Conservation (phyloP, 2,113 vertebrate species). For the Alectura lathami region DNA sequence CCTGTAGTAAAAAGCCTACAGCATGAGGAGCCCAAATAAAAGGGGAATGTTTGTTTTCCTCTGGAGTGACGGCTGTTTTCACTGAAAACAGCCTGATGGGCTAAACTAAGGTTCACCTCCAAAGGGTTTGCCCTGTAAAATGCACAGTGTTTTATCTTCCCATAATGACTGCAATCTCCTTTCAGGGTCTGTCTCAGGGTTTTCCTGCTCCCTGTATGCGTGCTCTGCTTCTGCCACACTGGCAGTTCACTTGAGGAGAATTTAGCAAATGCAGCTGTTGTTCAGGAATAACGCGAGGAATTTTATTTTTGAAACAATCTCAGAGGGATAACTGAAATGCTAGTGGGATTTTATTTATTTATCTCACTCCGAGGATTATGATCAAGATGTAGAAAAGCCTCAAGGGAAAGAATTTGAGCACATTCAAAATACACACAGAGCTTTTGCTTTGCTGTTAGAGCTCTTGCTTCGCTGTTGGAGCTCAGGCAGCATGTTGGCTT, state of each 20-base stretch:
- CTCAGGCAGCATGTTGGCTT: not conserved
- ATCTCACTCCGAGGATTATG: not conserved
- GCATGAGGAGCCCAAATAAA: not conserved
- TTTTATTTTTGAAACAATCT: not conserved
- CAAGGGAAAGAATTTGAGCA: not conserved
- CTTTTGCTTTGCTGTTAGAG: not conserved
- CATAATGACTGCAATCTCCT: not conserved
- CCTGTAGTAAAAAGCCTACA: not conserved
- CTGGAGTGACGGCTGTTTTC: not conserved
- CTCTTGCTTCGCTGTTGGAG: not conserved
- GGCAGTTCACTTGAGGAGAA: not conserved
- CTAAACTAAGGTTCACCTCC: not conserved
- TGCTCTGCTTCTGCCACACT: not conserved
- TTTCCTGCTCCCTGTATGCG: not conserved
- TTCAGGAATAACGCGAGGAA: not conserved
- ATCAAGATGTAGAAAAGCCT: not conserved
- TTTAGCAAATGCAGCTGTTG: not conserved
- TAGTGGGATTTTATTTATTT: not conserved
- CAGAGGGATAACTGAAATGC: not conserved
- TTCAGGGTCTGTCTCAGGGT: not conserved
- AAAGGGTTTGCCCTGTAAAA: not conserved
- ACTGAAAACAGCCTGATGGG: not conserved
- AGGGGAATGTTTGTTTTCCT: not conserved
- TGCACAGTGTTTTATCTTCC: not conserved
- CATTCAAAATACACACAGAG: rapidly evolving